A percentile compares a stretch with the other conserved stretches of the same genome.
These are phyloP conservation scores for Myripristis jacobus DNA, from an alignment of 2,797 vertebrate genomes.

Conservation along the genomic window DNA sequence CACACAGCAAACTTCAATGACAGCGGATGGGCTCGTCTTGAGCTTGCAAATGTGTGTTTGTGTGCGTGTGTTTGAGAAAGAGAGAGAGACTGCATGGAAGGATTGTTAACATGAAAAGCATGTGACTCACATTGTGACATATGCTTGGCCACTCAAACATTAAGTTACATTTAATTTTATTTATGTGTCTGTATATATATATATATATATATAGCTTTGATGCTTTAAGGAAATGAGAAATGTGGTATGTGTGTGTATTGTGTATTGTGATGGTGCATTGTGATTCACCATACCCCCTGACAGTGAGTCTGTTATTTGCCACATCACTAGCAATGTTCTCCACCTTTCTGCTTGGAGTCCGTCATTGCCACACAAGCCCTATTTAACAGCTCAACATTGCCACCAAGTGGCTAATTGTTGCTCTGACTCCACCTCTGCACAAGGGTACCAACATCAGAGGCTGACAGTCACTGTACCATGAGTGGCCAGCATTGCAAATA, in stretches of 20 bases:
- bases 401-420: conserved; percentile 57
- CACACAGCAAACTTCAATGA: not conserved
- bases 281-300: conserved; percentile 62
- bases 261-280: conserved; percentile 71
- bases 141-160: conserved; percentile 5
- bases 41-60: conserved; percentile 8
- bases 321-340: conserved; percentile 56
- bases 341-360: conserved; percentile 29
- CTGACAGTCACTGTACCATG: conserved; percentile 48
- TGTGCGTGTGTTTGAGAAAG: not conserved
- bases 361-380: not conserved
- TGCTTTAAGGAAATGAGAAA: conserved; percentile 32
- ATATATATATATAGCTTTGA: conserved; percentile 37
- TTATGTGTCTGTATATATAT: conserved; percentile 26
- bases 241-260: conserved; percentile 43
- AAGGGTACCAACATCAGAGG: conserved; percentile 59
- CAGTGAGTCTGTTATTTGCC: conserved; percentile 55
- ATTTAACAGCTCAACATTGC: conserved; percentile 61
- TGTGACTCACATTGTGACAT: no score
- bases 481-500: conserved; percentile 45
- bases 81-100: conserved; percentile 17
- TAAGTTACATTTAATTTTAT: conserved; percentile 38
- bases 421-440: not conserved
- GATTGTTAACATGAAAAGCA: conserved; percentile 34
- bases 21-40: conserved; percentile 7